Evolutionary conservation across 1,140 invertebrate species (phyloP).

Genomic region (Babylonia areolata): DNA sequence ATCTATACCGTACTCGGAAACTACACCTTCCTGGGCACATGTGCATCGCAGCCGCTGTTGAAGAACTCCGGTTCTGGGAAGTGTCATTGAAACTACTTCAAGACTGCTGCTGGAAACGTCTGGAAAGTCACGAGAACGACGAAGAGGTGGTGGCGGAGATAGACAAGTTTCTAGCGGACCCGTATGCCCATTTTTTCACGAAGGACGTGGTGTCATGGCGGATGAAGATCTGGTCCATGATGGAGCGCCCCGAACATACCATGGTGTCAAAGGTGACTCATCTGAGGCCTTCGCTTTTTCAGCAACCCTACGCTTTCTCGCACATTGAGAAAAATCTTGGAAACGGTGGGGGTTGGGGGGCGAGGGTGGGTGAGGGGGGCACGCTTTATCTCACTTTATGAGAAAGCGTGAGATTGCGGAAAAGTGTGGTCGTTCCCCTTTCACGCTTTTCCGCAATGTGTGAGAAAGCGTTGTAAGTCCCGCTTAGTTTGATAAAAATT

Average conservation of each 20-base stretch:
- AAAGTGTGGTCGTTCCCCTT: no score
- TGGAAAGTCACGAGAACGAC: neutral
- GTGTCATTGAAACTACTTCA: neutral
- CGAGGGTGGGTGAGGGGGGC: no score
- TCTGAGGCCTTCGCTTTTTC: no score
- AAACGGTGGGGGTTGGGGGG: no score
- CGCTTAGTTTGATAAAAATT: no score
- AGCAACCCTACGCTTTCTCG: no score
- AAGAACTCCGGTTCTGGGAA: constrained; percentile 51
- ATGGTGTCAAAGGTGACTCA: neutral
- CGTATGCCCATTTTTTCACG: neutral
- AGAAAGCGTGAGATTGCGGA: no score
- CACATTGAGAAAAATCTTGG: no score
- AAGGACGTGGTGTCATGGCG: neutral
- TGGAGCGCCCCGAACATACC: neutral
- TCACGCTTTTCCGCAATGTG: no score
- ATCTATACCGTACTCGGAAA: constrained; percentile 37
- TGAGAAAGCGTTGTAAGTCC: no score
- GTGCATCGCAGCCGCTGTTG: constrained; percentile 25
- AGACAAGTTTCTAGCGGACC: neutral
- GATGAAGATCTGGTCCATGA: neutral
- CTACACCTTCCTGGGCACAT: constrained; percentile 37
- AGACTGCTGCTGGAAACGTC: constrained; percentile 35
- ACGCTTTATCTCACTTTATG: no score
- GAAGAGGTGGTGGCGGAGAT: neutral